Evolutionary conservation across 2,113 vertebrate genomes (phyloP).

Genomic region (Pedetes capensis): DNA sequence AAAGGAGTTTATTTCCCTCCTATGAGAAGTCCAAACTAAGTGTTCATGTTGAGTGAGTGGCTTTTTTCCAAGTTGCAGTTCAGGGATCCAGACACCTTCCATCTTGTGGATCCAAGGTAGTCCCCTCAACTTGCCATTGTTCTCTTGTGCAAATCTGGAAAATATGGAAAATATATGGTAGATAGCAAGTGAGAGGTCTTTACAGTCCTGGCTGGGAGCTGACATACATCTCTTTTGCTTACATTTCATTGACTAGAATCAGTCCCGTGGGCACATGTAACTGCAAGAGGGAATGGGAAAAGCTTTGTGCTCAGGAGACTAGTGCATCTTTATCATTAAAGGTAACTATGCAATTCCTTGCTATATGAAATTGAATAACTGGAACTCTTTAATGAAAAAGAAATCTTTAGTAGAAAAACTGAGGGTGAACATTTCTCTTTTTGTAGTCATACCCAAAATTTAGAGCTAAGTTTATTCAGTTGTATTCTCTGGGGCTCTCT

Average conservation of each 20-base stretch:
- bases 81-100: not conserved
- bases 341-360: slow-evolving; percentile 19
- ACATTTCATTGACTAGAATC: not conserved
- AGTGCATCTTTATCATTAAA: not conserved
- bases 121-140: not conserved
- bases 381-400: slow-evolving; percentile 43
- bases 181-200: not conserved
- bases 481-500: not conserved
- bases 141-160: not conserved
- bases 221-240: not conserved
- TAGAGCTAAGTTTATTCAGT: not conserved
- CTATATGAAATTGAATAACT: slow-evolving; percentile 22
- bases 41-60: not conserved
- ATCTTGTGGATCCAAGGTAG: not conserved
- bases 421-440: slow-evolving; percentile 16
- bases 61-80: not conserved
- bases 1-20: not conserved
- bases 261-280: not conserved
- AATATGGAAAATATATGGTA: not conserved
- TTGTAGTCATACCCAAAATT: not conserved
- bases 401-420: slow-evolving; percentile 41
- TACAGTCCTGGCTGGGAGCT: not conserved
- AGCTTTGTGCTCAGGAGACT: not conserved
- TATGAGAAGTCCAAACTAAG: not conserved
- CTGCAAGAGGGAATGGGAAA: not conserved